Evolutionary conservation across 2,113 vertebrate species (phyloP), one percentile per base, ranked within the genome.

Genomic region (Archocentrus centrarchus): DNA sequence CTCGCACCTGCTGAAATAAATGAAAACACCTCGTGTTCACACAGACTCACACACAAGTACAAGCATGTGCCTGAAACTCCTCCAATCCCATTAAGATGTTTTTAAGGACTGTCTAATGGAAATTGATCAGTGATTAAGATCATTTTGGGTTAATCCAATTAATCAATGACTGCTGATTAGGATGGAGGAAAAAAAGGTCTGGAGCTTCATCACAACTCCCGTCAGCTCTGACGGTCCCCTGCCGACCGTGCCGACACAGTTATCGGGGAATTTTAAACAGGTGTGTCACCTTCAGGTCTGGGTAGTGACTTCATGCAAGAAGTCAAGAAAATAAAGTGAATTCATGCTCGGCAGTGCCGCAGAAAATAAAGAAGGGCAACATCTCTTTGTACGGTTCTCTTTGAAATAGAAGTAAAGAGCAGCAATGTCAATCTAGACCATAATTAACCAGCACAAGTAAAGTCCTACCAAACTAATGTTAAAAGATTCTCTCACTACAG

Each of bases 111-210:
- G 89, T 79, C 89, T 93, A 92, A 96, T 94, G 84, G 92, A 94
- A 95, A 95, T 94, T 94, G 93, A 96, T 95, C 93, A 91, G 89
- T 84, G 88, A 94, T 95, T 93, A 90, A 93, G 88, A 94, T 94
- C 85, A 88, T 93, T 93, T 90, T 63, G 68, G 75, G 84, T 87
- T 86, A 89, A 93, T 90, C 90, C 93, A 93, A 93, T 95, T 85
- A 94, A 94, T 95, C 94, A 94, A 94, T 95, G 87, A 17, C 85
- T 70, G 80, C 89, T 94, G 90, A 94, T 93, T 89, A 79, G 89
- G 83, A 89, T 8, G 84, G 75, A 14, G 53, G 78, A 27, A 35
- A 81, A 84, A 82, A 79, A 78, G 61, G 63, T 24, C 13, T 10
- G 20, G 64, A 66, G 86, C 86, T 44, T 84, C 70, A 86, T 84